A percentile compares a stretch with the other conserved stretches of the same genome.
Evolutionary conservation across 2,797 vertebrate species (phyloP).

Genomic region (Anguilla obscura): DNA sequence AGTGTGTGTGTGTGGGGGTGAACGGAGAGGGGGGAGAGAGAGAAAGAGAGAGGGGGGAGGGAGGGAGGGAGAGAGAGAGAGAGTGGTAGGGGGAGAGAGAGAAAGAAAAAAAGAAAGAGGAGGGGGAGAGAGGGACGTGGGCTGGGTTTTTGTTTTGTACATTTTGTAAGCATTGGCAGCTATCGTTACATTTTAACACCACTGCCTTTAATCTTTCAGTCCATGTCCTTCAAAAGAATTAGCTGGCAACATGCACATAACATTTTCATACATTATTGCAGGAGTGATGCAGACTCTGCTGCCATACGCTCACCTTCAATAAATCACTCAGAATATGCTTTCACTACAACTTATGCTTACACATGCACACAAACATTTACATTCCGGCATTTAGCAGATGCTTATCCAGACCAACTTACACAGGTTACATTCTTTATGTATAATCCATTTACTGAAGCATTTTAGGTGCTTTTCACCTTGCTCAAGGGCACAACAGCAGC

Average conservation of each 20-base stretch:
- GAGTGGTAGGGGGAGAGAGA: too few species aligned
- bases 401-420: too few species aligned
- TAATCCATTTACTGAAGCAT: too few species aligned
- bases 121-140: not conserved
- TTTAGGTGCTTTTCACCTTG: too few species aligned
- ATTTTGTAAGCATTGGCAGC: not conserved
- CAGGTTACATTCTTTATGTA: too few species aligned
- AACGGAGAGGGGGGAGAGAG: not conserved
- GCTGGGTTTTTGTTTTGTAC: not conserved
- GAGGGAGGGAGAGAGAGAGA: too few species aligned
- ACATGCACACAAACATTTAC: slow-evolving; percentile 8
- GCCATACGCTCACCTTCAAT: not conserved
- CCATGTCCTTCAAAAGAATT: not conserved
- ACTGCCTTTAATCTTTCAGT: not conserved
- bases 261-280: not conserved
- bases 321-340: not conserved
- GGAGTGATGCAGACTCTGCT: not conserved
- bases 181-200: not conserved
- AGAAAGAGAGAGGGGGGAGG: not conserved
- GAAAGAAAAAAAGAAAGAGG: too few species aligned
- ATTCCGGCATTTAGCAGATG: too few species aligned
- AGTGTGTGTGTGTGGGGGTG: not conserved
- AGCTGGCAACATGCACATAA: not conserved
- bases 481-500: too few species aligned
- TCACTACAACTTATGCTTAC: too few species aligned